Percentiles rank a stretch among this genome's conserved stretches.
Conservation (phyloP, 2,888 invertebrate species). For the Cheilosia vernalis region DNA sequence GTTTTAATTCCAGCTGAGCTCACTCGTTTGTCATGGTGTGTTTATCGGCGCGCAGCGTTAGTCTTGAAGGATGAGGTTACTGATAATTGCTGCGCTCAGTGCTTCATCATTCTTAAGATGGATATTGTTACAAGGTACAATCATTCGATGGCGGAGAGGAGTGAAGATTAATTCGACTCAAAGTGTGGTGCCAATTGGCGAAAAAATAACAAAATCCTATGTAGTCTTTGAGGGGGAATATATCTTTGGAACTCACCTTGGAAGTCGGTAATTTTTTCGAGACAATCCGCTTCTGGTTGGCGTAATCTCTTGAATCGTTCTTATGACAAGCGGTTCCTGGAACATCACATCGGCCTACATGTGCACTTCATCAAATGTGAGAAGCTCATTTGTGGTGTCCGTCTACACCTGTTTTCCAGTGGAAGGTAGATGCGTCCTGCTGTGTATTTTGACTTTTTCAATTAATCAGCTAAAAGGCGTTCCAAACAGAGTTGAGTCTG, state of each 20-base stretch:
- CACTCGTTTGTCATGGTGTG: slow-evolving; percentile 41
- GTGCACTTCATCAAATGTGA: neutral
- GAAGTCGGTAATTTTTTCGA: too few relatives aligned
- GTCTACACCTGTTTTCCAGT: neutral
- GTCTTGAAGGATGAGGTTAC: slow-evolving; percentile 38
- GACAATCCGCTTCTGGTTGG: too few relatives aligned
- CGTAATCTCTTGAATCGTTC: too few relatives aligned
- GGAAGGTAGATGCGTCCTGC: neutral
- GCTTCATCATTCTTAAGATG: slow-evolving; percentile 59
- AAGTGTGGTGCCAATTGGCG: slow-evolving; percentile 48
- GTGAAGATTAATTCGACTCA: slow-evolving; percentile 44
- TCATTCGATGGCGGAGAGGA: neutral
- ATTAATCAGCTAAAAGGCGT: neutral
- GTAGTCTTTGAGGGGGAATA: too few relatives aligned
- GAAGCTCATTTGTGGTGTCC: neutral
- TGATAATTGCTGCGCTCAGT: slow-evolving; percentile 59
- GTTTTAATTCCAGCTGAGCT: slow-evolving; percentile 52
- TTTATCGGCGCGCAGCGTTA: slow-evolving; percentile 24
- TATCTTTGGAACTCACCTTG: too few relatives aligned
- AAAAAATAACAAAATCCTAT: neutral
- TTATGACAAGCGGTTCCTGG: too few relatives aligned
- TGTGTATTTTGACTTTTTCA: neutral
- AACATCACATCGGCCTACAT: too few relatives aligned
- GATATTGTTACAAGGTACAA: neutral
- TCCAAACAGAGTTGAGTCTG: neutral